Evolutionary conservation across 2,888 invertebrate species (phyloP).

Genomic region (Xestoiulus laeticollis): DNA sequence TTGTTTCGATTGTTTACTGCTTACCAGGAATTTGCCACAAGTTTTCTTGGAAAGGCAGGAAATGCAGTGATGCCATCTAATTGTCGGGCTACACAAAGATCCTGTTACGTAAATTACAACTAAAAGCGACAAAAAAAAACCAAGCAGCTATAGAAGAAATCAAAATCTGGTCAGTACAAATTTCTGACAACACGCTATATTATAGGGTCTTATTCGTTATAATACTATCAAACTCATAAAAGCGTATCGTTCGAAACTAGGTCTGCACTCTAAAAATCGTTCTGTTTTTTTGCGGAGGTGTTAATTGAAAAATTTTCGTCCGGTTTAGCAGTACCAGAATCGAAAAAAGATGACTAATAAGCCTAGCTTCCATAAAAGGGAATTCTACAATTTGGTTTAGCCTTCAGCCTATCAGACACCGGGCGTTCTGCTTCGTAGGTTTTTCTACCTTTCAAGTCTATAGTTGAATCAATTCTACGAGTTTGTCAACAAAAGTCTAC

Average conservation of each 20-base stretch:
- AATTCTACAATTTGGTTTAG: constrained; percentile 14
- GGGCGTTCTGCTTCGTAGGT: neutral
- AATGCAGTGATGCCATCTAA: neutral
- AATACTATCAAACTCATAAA: neutral
- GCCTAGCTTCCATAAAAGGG: constrained; percentile 24
- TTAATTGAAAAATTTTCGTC: constrained; percentile 1
- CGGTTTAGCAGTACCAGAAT: neutral
- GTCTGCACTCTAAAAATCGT: neutral
- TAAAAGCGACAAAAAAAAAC: neutral
- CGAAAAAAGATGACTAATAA: constrained; percentile 17
- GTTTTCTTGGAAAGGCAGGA: neutral
- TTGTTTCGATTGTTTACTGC: neutral
- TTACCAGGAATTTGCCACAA: neutral
- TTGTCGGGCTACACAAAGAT: neutral
- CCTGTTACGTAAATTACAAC: constrained; percentile 13
- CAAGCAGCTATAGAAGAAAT: neutral
- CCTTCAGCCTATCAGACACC: neutral
- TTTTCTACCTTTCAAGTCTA: neutral
- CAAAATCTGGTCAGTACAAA: neutral
- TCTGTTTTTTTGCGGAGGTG: neutral
- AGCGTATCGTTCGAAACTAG: neutral
- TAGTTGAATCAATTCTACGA: neutral
- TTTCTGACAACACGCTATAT: neutral
- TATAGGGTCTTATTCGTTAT: neutral
- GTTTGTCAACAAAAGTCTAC: neutral